Conservation (phyloP, 2,113 vertebrate species). For the Lethenteron camtschaticum region DNA sequence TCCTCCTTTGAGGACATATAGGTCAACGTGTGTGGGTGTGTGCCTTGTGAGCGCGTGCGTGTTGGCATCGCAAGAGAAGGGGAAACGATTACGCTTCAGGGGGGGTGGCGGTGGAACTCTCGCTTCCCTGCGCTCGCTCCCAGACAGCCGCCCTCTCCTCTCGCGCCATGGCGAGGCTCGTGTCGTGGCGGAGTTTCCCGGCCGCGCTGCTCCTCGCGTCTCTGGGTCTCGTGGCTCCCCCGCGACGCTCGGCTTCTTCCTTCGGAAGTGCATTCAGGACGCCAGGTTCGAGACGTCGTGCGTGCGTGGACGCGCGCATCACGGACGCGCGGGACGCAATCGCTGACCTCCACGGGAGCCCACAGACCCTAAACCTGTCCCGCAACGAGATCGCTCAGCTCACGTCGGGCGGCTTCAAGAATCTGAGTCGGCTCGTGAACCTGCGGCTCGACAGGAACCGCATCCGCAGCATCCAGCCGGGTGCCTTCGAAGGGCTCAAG, state of each 20-base stretch:
- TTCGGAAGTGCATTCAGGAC: slow-evolving; percentile 28
- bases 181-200: too few species aligned
- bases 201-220: too few species aligned
- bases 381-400: slow-evolving; percentile 10
- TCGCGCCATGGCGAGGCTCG: too few species aligned
- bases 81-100: too few species aligned
- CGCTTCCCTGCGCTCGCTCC: too few species aligned
- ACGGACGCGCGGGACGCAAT: slow-evolving; percentile 14
- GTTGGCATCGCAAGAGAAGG: too few species aligned
- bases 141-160: too few species aligned
- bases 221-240: slow-evolving; percentile 9
- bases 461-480: slow-evolving; percentile 10
- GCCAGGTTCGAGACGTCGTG: slow-evolving; percentile 13
- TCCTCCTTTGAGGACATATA: too few species aligned
- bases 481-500: slow-evolving; percentile 26
- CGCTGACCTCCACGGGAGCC: slow-evolving; percentile 16
- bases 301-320: slow-evolving; percentile 19
- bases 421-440: slow-evolving; percentile 15
- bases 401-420: slow-evolving; percentile 15
- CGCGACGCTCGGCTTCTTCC: slow-evolving; percentile 22
- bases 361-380: slow-evolving; percentile 17
- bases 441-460: slow-evolving; percentile 24
- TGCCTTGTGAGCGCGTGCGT: too few species aligned
- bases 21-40: too few species aligned
- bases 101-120: too few species aligned